Evolutionary conservation across 2,888 invertebrate species (phyloP).

Genomic region (Prosopocoilus inquinatus): DNA sequence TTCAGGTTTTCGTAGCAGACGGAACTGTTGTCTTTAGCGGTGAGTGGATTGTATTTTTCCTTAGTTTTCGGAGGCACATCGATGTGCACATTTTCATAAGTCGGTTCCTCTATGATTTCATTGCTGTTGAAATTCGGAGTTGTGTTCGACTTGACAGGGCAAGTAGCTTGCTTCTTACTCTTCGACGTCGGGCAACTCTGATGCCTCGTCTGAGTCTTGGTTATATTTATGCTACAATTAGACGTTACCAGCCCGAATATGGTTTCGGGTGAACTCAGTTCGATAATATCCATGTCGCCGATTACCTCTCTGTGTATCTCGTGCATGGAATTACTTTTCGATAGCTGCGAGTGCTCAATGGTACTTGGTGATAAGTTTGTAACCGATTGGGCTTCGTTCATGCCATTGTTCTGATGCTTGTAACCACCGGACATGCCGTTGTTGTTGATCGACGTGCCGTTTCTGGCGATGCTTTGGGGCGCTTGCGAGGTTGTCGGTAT

Average conservation of each 20-base stretch:
- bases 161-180: constrained; percentile 48
- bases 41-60: constrained; percentile 43
- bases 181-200: constrained; percentile 46
- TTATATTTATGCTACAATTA: constrained; percentile 52
- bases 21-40: constrained; percentile 43
- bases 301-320: constrained; percentile 39
- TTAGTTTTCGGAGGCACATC: constrained; percentile 39
- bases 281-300: constrained; percentile 34
- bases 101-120: constrained; percentile 30
- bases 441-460: constrained; percentile 20
- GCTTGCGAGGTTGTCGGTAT: constrained; percentile 34
- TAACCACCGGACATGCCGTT: constrained; percentile 18
- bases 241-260: constrained; percentile 72
- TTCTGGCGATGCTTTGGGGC: constrained; percentile 25
- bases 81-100: constrained; percentile 41
- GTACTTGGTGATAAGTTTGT: constrained; percentile 39
- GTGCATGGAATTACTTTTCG: constrained; percentile 48
- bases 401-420: constrained; percentile 23
- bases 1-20: constrained; percentile 83
- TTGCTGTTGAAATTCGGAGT: constrained; percentile 56
- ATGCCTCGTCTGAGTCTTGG: constrained; percentile 41
- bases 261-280: constrained; percentile 68
- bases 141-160: constrained; percentile 58
- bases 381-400: constrained; percentile 44
- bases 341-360: constrained; percentile 36